Conservation (phyloP, 2,888 invertebrate genomes). For the Sinelater perroti region DNA sequence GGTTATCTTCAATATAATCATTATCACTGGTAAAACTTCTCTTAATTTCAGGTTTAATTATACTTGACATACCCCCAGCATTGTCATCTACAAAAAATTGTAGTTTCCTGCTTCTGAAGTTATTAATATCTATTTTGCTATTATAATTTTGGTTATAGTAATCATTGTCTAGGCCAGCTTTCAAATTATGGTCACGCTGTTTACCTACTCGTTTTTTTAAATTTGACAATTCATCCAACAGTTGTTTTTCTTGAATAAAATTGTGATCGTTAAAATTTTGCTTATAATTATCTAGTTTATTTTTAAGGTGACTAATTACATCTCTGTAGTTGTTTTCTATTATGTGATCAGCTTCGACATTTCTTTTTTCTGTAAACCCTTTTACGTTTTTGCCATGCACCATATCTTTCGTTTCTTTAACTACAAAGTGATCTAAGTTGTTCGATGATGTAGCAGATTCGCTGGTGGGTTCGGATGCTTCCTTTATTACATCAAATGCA, state of each 20-base stretch:
- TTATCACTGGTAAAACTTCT: conserved; percentile 43
- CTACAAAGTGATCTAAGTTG: conserved; percentile 29
- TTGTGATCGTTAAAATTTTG: neutral
- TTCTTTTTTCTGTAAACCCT: neutral
- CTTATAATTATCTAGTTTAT: neutral
- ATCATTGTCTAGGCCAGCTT: neutral
- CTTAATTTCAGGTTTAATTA: conserved; percentile 29
- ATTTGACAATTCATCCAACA: neutral
- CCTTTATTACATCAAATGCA: neutral
- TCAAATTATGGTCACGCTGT: neutral
- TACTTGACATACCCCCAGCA: no score
- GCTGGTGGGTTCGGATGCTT: neutral
- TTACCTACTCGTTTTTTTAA: no score
- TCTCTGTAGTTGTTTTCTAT: neutral
- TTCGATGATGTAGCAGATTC: neutral
- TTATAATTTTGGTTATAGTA: neutral
- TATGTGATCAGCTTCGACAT: neutral
- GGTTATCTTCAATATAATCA: conserved; percentile 44
- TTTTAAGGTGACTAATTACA: neutral
- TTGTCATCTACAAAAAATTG: no score
- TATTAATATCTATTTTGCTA: no score
- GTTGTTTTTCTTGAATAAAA: neutral
- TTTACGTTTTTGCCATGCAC: conserved; percentile 31
- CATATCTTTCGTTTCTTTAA: conserved; percentile 43
- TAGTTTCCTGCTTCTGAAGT: conserved; percentile 12